Evolutionary conservation across 2,888 invertebrate genomes (phyloP), one percentile per base, ranked within the genome.

Genomic region (Conchocele bisecta): DNA sequence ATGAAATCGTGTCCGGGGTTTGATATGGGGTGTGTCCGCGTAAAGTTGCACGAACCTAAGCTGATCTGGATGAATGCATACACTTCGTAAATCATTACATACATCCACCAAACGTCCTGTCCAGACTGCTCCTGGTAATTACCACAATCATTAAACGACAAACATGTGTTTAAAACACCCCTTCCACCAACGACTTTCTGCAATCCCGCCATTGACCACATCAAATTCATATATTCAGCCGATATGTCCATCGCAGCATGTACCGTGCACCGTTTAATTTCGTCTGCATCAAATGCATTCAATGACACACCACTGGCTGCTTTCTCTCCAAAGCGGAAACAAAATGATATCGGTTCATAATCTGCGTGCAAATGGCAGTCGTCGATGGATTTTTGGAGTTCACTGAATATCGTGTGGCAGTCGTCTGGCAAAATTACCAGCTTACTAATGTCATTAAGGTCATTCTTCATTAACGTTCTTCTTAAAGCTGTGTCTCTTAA

Each of bases 321-420:
- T 67, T 75, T 70, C 33, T 75, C 75, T 17, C 70, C 63, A 53
- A 75, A 70, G n/a, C 75, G 61, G 58, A 70, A 75, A 44, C 75
- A 71, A 59, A 75, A 75, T 20, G 58, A 24, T 20, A 70, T 41
- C 11, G 24, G 22, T 46, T 42, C 29, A 35, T 66, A 69, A 29
- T 46, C 48, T 29, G 17, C 28, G 4, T 29, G 28, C 31, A 48
- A n/a, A 17, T 17, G 26, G 48, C 48, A 24, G n/a, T 17, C 46
- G 28, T 61, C 50, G 20, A 74, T 9, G 35, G 33, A 31, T 39
- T 46, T n/a, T 39, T 74, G 60, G n/a, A 72, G 22, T 11, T 20
- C 42, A 13, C 24, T 15, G 33, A 69, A 26, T 24, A 69, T 48
- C n/a, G 20, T n/a, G 24, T 20, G 20, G 61, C 54, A 33, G 54